Evolutionary conservation across 92 coral and sea anemone species (phyloP), one percentile per base, ranked within the genome.

Genomic region (Palythoa grandiflora): DNA sequence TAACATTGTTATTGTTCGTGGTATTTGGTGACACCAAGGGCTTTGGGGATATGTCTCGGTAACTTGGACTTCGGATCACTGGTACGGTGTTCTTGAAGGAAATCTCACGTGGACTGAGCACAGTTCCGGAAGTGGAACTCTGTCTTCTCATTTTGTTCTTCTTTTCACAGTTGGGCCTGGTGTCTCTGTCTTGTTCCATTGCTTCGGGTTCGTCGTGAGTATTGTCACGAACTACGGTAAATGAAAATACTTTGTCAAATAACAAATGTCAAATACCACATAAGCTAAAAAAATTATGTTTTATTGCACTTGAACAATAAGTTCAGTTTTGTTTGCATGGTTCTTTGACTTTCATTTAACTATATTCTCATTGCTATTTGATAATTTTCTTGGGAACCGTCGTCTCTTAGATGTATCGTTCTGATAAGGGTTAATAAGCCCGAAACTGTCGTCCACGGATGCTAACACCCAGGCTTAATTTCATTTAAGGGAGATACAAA

Each of bases 11-110:
- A 78, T 93, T 93, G 54, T 91, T 88, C 11, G 98, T 91, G 28
- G 94, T 89, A 17, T 92, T 92, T 7, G 94, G 92, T 4, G 94
- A 88, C 55, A 84, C 80, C 39, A 87, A 83, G 1, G 91, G 89
- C 92, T 93, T 87, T 38, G 98, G 91, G 17, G 96, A 80, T 65
- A 87, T 88, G 36, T 95, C 98, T 21, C 96, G 85, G 83, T 92
- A 92, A 44, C 84, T 75, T 65, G 94, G 94, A 19, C 90, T 88
- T 1, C 92, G 52, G 78, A 86, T 91, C 3, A 88, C 68, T 28
- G 92, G 92, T 12, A 87, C 91, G 13, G 91, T 79, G 76, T 51
- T 73, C 79, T 91, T 88, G 60, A 83, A 87, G 50, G 87, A 47
- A 38, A 28, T 10, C 71, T 92, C 92, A 21, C 94, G 92, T n/a